A percentile compares a stretch with the other conserved stretches of the same genome.
These are phyloP conservation scores for Temnothorax curvispinosus DNA, from an alignment of 1,140 invertebrate genomes.

Conservation along the genomic window DNA sequence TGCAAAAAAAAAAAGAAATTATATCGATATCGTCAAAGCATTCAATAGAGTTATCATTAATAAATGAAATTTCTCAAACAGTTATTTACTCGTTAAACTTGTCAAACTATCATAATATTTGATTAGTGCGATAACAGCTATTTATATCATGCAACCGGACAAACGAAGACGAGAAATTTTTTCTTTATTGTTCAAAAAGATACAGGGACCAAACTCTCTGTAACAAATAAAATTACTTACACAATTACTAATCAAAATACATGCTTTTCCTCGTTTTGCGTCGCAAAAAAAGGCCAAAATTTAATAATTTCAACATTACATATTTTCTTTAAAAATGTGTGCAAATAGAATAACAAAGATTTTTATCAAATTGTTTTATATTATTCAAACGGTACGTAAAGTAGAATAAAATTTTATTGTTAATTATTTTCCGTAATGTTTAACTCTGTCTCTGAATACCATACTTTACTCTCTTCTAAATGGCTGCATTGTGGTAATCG, in stretches of 20 bases:
- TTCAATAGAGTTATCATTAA: no score
- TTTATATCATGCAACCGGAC: not conserved
- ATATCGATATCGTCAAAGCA: no score
- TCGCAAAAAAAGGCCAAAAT: not conserved
- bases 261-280: not conserved
- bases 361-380: not conserved
- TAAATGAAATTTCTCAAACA: not conserved
- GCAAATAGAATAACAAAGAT: not conserved
- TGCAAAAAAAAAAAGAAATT: not conserved
- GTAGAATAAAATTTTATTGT: not conserved
- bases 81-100: not conserved
- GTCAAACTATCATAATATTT: no score
- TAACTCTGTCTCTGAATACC: not conserved
- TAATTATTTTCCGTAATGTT: not conserved
- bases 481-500: no score
- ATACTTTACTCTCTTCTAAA: no score
- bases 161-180: no score
- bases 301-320: not conserved
- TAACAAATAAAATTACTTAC: not conserved
- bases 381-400: not conserved
- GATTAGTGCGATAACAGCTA: not conserved
- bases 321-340: not conserved
- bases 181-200: no score
- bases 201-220: not conserved
- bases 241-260: not conserved